Base-by-base conservation (phyloP, 1,140 invertebrate species). In the Magallana angulata region DNA sequence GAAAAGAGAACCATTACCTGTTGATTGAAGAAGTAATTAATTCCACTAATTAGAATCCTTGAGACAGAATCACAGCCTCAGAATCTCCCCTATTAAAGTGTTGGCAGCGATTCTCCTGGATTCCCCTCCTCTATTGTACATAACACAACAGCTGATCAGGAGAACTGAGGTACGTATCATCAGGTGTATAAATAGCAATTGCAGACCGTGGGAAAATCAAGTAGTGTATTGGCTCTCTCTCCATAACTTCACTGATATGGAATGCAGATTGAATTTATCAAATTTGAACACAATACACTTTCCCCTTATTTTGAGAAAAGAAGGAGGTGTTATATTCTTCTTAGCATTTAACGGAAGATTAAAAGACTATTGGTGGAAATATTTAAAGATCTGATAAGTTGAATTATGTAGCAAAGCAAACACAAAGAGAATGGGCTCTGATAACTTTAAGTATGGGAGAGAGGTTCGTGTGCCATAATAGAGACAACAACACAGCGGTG, bases 191-290 rank as follows among this genome's bases (percentile, higher is more conserved):
- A 76, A 76, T 76, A 76, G 68, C 68, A 8, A 48, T 8, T 12
- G 68, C 68, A 76, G 24, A 76, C 68, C 68, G 68, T 76, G 68
- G 68, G 68, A 76, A 76, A 76, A 76, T 76, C 24, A 12, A 76
- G 68, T 12, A 30, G 68, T 76, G 68, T 76, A 76, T 76, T 76
- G 68, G 68, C 36, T 76, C 60, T 76, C 24, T 30, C 24, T 30
- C 36, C 24, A 76, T 76, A 76, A 76, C 68, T 30, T 12, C 2
- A 24, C 68, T 30, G 24, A 76, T 76, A 76, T 76, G 68, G 68
- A 76, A 76, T 76, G 68, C 68, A 76, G 68, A 76, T 76, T 76
- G 68, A 76, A 76, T 76, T 76, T 76, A 76, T 76, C 68, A 76
- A 48, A 36, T 76, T 76, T 76, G 24, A 30, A 30, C 68, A 76